Evolutionary conservation across 2,113 vertebrate species (phyloP), one percentile per base, ranked within the genome.

Genomic region (Pterophyllum scalare): DNA sequence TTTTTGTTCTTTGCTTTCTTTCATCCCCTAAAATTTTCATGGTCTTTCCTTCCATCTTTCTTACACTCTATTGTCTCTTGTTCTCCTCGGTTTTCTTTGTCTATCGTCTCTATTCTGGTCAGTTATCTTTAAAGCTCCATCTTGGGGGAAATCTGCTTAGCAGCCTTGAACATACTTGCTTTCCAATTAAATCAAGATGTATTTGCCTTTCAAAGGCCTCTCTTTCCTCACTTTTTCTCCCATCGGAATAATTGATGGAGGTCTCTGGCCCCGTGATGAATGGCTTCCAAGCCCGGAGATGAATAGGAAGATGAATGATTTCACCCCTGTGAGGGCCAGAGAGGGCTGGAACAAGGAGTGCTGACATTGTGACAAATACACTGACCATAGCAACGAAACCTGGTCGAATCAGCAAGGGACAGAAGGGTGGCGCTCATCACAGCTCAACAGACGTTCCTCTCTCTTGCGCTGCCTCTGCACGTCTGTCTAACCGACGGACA

Each of bases 131-230:
- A 83, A 58, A 87, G 89, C 84, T 89, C 81, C 89, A 93, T 93
- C 92, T 92, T 89, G 87, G 80, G 89, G 90, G 90, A 94, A 92
- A 94, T 95, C 87, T 95, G 87, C 92, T 94, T 92, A 91, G 92
- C 88, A 84, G 87, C 84, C 59, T 75, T 88, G 92, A 88, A 88
- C 87, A 91, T 94, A 93, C 92, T 92, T 92, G 91, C 93, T 93
- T 94, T 94, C 95, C 95, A 96, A 96, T 96, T 96, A 96, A 96
- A 96, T 96, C 93, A 95, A 96, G 94, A 96, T 95, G 91, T 94
- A 96, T 96, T 96, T 95, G 93, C 94, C 95, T 96, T 96, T 95
- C 95, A 95, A 94, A 93, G 94, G 87, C 67, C 77, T 91, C 72
- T 88, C 89, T 93, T 90, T 92, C 83, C 90, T 88, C 88, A 88